phyloP scores from a whole-genome alignment of 2,888 invertebrate species.

The Acleris holmiana region DNA sequence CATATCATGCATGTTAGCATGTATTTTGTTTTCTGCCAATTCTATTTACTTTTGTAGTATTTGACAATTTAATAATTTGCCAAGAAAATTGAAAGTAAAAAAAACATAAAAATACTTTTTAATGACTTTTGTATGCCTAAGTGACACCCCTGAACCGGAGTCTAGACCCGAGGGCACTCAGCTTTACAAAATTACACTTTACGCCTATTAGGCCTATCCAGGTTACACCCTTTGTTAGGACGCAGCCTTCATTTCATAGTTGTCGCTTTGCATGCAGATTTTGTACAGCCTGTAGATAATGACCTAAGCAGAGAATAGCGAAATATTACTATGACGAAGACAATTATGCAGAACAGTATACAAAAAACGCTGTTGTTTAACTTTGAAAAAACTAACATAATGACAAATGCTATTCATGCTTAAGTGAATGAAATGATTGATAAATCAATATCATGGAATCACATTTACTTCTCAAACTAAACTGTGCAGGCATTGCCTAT shows the following conservation, averaged over 20 bases:
- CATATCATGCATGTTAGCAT: too few relatives aligned
- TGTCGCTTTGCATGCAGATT: constrained; percentile 30
- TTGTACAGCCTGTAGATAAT: constrained; percentile 3
- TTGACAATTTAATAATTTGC: too few relatives aligned
- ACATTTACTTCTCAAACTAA: too few relatives aligned
- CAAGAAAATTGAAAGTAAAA: too few relatives aligned
- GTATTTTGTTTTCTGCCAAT: too few relatives aligned
- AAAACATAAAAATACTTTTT: too few relatives aligned
- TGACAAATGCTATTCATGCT: background rate
- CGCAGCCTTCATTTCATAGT: constrained; percentile 39
- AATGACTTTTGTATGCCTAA: background rate
- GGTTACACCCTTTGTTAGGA: constrained; percentile 51
- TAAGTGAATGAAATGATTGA: too few relatives aligned
- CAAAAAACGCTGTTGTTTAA: too few relatives aligned
- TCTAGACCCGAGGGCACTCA: constrained; percentile 45
- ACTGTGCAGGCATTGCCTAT: background rate
- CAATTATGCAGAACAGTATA: too few relatives aligned
- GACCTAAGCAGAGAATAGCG: background rate
- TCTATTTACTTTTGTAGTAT: too few relatives aligned
- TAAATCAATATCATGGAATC: too few relatives aligned
- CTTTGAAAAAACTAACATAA: too few relatives aligned
- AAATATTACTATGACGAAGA: background rate
- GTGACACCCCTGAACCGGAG: constrained; percentile 14
- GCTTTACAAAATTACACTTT: constrained; percentile 54
- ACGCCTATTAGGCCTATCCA: constrained; percentile 61